Evolutionary conservation across 2,888 invertebrate genomes (phyloP).

Genomic region (Alviniconcha strummeri): DNA sequence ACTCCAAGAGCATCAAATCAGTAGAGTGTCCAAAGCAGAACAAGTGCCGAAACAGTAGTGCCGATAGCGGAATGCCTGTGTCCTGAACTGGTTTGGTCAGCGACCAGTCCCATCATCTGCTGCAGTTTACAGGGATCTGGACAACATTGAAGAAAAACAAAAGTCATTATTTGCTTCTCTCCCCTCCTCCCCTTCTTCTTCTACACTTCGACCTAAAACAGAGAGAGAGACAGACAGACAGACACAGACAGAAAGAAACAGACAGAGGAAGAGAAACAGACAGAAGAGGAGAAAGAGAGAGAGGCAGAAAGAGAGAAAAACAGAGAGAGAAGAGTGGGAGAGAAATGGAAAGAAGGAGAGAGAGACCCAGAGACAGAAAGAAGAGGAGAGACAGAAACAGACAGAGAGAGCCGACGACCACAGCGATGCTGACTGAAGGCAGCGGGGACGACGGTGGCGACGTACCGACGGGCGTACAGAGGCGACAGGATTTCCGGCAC

Average conservation of each 20-base stretch:
- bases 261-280: background rate
- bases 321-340: too few relatives aligned
- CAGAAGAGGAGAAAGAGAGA: background rate
- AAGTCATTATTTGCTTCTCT: background rate
- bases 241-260: background rate
- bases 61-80: background rate
- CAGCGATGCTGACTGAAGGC: too few relatives aligned
- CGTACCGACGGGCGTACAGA: background rate
- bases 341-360: background rate
- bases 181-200: too few relatives aligned
- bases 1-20: too few relatives aligned
- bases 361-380: background rate
- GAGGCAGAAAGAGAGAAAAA: too few relatives aligned
- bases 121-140: background rate
- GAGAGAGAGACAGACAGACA: slow-evolving; percentile 22
- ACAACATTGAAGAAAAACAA: background rate
- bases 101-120: background rate
- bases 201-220: background rate
- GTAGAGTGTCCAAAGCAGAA: too few relatives aligned
- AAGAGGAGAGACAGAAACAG: background rate
- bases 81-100: background rate
- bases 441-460: too few relatives aligned
- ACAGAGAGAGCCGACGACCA: background rate
- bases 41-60: background rate
- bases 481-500: background rate